Base-by-base conservation (phyloP, 2,113 vertebrate species). In the Choloepus hoffmanni region DNA sequence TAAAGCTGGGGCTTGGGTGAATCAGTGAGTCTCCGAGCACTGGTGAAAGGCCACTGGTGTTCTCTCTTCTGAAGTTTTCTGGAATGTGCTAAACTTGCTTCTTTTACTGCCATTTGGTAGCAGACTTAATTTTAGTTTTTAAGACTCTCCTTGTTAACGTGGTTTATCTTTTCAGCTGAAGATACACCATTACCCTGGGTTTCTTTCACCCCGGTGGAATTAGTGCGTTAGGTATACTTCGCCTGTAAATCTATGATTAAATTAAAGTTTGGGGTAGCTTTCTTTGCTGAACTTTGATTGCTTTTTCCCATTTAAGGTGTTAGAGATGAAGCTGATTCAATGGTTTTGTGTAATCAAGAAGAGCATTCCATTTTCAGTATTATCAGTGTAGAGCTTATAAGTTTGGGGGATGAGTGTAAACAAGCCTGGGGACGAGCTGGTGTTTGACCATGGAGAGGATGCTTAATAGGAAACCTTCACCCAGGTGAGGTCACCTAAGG, bases 161-260 rank as follows among this genome's bases (percentile, higher is more conserved):
- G 83, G 2, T 45, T 26, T 60, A 24, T 72, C 58, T 90, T 94
- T 91, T 33, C 84, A 73, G 3, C 73, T 50, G 45, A 2, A 0
- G 67, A 12, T 62, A 72, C 0, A 0, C 82, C 2, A 7, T 30
- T 50, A 24, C 70, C 76, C 70, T 30, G 65, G 60, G 60, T 86
- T 92, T 79, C 82, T 90, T 73, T 72, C 62, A 24, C 48, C 55
- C 24, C 3, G 33, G 76, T n/a, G 3, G 60, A 53, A n/a, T 74
- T 50, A 62, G 58, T 23, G 23, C 58, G 21, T 48, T 53, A 36
- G 62, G 55, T 79, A 33, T 89, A 1, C 45, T 97, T 95, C 95
- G 84, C 92, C 95, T 92, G 77, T 91, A 72, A 0, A 90, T 36
- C 67, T 94, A 89, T 82, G 83, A 83, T 73, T 30, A 36, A 45